These are phyloP conservation scores for Drosophila histrio DNA, from an alignment of 2,888 invertebrate genomes.

Conservation along the genomic window DNA sequence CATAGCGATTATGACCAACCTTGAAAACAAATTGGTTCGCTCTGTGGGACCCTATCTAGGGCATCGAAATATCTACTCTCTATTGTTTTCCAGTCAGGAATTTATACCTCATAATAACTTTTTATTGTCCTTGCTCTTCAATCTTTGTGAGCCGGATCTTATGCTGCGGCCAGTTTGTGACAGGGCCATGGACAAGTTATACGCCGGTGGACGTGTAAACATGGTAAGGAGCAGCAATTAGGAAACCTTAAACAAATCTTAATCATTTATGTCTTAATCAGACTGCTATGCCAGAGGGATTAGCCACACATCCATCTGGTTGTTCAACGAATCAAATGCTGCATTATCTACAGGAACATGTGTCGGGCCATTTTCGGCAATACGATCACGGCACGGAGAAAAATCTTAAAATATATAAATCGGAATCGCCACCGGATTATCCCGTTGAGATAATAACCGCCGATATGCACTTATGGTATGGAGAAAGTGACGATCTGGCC, in stretches of 20 bases:
- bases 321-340: slow-evolving; percentile 76
- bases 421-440: slow-evolving; percentile 69
- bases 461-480: slow-evolving; percentile 71
- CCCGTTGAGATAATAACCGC: slow-evolving; percentile 61
- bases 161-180: slow-evolving; percentile 85
- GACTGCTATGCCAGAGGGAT: slow-evolving; percentile 55
- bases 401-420: slow-evolving; percentile 64
- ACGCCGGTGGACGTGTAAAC: slow-evolving; percentile 67
- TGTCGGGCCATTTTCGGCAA: slow-evolving; percentile 67
- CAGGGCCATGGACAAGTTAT: slow-evolving; percentile 86
- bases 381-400: slow-evolving; percentile 65
- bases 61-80: slow-evolving; percentile 49
- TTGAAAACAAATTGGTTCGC: slow-evolving; percentile 83
- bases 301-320: slow-evolving; percentile 75
- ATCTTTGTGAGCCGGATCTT: slow-evolving; percentile 82
- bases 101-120: slow-evolving; percentile 86
- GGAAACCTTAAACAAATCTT: no score
- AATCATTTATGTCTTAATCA: slow-evolving; percentile 4
- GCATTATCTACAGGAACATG: slow-evolving; percentile 75
- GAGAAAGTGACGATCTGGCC: slow-evolving; percentile 70
- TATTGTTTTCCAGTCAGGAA: slow-evolving; percentile 84
- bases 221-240: slow-evolving; percentile 34
- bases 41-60: slow-evolving; percentile 82
- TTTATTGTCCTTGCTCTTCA: slow-evolving; percentile 84
- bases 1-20: slow-evolving; percentile 85